Base-by-base conservation (phyloP, 2,113 vertebrate genomes). In the Rutilus rutilus region DNA sequence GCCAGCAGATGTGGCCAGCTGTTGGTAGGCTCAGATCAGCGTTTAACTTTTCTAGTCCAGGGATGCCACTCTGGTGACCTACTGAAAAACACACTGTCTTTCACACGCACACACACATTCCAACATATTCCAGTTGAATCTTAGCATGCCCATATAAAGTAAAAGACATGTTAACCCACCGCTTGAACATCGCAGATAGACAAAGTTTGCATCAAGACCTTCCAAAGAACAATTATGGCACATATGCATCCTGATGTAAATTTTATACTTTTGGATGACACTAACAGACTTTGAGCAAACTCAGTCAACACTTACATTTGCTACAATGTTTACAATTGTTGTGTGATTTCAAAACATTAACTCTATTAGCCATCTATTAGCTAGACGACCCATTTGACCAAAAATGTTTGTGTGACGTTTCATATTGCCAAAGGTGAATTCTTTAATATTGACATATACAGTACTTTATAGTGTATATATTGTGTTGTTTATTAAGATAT, bases 1-100 rank as follows among this genome's bases (percentile, higher is more conserved):
- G 21, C 54, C 17, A 82, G 88, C 88, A 90, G 88, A 90, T 88
- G 90, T 74, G 33, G n/a, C 78, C 90, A 90, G 90, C 87, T 89
- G 89, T 89, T 86, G 76, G 52, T 50, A 52, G 60, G 25, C 75
- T 74, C 2, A 23, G 52, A 67, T 73, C 45, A 67, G 77, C 54
- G 0, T 84, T 59, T 76, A 71, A 82, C 45, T 67, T 52, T 54
- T 7, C 10, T 65, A 82, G 78, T 82, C 39, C 15, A 50, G 39
- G 42, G 75, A 84, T 88, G 67, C 39, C 83, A 85, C 60, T 85
- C 50, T 74, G 64, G 67, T 82, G 62, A 59, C 79, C 78, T 65
- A 71, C 45, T 36, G 67, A 85, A 30, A 81, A 39, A 75, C 59
- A n/a, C 42, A 65, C 19, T 12, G n/a, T 54, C 50, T 54, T 54